Evolutionary conservation across 2,888 invertebrate species (phyloP).

Genomic region (Drosophila paramelanica): DNA sequence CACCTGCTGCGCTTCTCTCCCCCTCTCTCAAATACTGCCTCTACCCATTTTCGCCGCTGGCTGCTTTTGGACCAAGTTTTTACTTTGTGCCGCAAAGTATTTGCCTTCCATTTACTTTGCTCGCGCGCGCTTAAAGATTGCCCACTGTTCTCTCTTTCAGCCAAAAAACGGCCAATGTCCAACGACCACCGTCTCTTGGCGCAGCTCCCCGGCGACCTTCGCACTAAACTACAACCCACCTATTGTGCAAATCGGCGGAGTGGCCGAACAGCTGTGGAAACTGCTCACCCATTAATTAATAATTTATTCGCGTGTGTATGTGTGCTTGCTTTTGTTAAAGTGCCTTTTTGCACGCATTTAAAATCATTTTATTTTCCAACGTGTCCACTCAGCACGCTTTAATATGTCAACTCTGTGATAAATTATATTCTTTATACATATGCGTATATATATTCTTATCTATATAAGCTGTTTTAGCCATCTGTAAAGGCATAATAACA

Average conservation of each 20-base stretch:
- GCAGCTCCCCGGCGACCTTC: slow-evolving; percentile 47
- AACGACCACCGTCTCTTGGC: slow-evolving; percentile 6
- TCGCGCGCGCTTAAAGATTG: slow-evolving; percentile 60
- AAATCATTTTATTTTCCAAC: slow-evolving; percentile 67
- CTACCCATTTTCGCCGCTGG: slow-evolving; percentile 18
- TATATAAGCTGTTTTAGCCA: no score
- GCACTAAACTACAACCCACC: slow-evolving; percentile 28
- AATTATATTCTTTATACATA: background rate
- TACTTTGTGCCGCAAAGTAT: slow-evolving; percentile 66
- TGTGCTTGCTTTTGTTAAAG: slow-evolving; percentile 36
- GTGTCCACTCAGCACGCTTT: slow-evolving; percentile 17
- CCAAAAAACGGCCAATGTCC: background rate
- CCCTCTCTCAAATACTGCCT: background rate
- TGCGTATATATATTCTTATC: background rate
- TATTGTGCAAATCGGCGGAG: slow-evolving; percentile 23
- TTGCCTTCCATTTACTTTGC: slow-evolving; percentile 77
- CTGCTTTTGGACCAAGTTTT: slow-evolving; percentile 43
- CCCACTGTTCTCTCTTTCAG: slow-evolving; percentile 14
- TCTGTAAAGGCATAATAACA: no score
- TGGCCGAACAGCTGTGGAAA: slow-evolving; percentile 43
- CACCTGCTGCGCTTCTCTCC: background rate
- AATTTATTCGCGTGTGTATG: slow-evolving; percentile 49
- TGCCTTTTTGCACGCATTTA: slow-evolving; percentile 73
- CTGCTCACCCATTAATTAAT: slow-evolving; percentile 78
- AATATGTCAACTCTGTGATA: background rate